A percentile compares a stretch with the other conserved stretches of the same genome.
phyloP scores from a whole-genome alignment of 2,888 invertebrate genomes.

The Eupithecia vulgata region DNA sequence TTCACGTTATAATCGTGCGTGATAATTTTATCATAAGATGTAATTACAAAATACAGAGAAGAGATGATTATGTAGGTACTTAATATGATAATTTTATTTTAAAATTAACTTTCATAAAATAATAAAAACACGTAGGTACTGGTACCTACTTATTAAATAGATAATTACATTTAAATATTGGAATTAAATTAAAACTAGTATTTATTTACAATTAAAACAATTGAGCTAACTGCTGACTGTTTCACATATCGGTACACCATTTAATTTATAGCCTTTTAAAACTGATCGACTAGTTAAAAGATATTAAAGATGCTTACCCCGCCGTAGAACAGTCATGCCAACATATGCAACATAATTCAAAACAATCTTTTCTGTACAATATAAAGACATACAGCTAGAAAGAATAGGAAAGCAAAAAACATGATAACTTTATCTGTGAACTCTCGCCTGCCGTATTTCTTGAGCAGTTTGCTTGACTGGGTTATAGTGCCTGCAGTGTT shows the following conservation, averaged over 20 bases:
- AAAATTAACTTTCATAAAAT: not conserved
- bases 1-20: no score
- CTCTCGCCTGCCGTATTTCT: slow-evolving; percentile 97
- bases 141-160: not conserved
- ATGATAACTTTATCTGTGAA: slow-evolving; percentile 97
- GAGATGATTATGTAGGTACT: not conserved
- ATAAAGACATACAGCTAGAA: slow-evolving; percentile 95
- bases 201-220: no score
- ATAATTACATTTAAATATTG: no score
- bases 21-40: no score
- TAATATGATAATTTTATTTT: not conserved
- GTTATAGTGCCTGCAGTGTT: slow-evolving; percentile 94
- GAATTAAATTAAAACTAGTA: no score
- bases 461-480: slow-evolving; percentile 95
- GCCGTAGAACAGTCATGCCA: not conserved
- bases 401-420: slow-evolving; percentile 93
- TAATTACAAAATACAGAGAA: not conserved
- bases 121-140: not conserved
- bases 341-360: slow-evolving; percentile 60
- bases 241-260: not conserved
- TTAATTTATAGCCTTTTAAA: not conserved
- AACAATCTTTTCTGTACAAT: slow-evolving; percentile 96
- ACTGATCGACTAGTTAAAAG: not conserved
- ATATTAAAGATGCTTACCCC: not conserved
- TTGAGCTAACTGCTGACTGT: no score